These are phyloP conservation scores for Pogonocichla stellata DNA, from an alignment of 2,113 vertebrate species.

Conservation along the genomic window DNA sequence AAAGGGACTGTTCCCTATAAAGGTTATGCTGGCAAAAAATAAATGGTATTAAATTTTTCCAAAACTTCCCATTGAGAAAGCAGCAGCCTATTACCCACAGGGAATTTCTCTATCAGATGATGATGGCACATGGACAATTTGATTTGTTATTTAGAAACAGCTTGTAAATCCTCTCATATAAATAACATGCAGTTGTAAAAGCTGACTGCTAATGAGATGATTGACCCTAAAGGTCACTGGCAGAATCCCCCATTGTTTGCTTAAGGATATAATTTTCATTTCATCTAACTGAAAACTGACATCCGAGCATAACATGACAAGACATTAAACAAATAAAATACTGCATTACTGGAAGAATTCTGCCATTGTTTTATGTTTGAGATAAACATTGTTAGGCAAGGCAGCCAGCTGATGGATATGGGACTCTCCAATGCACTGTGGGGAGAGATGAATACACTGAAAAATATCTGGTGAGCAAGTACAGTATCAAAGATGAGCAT, in stretches of 20 bases:
- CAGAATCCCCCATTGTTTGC: constrained; percentile 62
- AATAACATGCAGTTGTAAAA: constrained; percentile 70
- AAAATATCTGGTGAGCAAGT: neutral
- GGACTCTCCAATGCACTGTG: neutral
- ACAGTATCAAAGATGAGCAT: neutral
- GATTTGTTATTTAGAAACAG: constrained; percentile 81
- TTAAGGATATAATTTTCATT: constrained; percentile 65
- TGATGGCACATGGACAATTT: constrained; percentile 78
- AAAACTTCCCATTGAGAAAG: constrained; percentile 55
- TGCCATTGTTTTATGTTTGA: neutral
- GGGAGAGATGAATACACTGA: neutral
- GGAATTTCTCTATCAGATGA: constrained; percentile 72
- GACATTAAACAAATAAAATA: neutral
- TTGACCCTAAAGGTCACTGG: constrained; percentile 77
- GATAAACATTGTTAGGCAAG: neutral
- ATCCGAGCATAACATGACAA: neutral
- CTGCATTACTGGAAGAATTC: neutral
- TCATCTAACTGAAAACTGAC: constrained; percentile 24
- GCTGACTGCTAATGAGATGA: constrained; percentile 79
- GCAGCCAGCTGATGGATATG: neutral
- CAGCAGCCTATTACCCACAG: constrained; percentile 67
- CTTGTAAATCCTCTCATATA: constrained; percentile 76
- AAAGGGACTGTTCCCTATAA: constrained; percentile 39
- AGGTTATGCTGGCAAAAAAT: constrained; percentile 42
- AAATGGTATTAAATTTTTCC: constrained; percentile 10